These are phyloP conservation scores for Podarcis muralis DNA, from an alignment of 2,113 vertebrate species.

Conservation along the genomic window DNA sequence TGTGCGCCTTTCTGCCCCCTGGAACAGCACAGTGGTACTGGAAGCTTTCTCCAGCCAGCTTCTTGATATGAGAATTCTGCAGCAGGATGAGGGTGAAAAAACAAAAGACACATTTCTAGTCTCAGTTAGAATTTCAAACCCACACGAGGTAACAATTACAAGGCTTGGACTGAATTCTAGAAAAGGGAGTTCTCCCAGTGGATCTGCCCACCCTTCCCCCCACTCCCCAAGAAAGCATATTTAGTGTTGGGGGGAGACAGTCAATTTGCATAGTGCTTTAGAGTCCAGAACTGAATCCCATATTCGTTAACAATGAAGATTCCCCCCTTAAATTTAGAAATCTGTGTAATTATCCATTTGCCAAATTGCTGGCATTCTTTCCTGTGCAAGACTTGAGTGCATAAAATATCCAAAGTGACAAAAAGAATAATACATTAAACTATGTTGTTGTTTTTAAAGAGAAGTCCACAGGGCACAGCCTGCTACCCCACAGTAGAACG, in stretches of 20 bases:
- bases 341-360: background rate
- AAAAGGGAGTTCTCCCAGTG: background rate
- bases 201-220: background rate
- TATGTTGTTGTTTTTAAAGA: background rate
- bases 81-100: slow-evolving; percentile 31
- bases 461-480: background rate
- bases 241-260: background rate
- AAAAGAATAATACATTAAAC: background rate
- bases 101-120: rapidly evolving
- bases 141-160: background rate
- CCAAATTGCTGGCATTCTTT: background rate
- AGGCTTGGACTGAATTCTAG: background rate
- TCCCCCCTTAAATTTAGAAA: background rate
- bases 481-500: background rate
- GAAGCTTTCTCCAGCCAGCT: slow-evolving; percentile 86
- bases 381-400: background rate
- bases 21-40: slow-evolving; percentile 77
- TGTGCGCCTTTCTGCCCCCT: slow-evolving; percentile 78
- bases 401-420: background rate
- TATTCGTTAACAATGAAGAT: too few species aligned
- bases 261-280: background rate
- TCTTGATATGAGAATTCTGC: slow-evolving; percentile 88
- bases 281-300: background rate
- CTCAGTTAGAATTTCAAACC: too few species aligned
- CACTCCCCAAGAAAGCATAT: background rate